Evolutionary conservation across 2,888 invertebrate genomes (phyloP), one percentile per base, ranked within the genome.

Genomic region (Aphidius colemani): DNA sequence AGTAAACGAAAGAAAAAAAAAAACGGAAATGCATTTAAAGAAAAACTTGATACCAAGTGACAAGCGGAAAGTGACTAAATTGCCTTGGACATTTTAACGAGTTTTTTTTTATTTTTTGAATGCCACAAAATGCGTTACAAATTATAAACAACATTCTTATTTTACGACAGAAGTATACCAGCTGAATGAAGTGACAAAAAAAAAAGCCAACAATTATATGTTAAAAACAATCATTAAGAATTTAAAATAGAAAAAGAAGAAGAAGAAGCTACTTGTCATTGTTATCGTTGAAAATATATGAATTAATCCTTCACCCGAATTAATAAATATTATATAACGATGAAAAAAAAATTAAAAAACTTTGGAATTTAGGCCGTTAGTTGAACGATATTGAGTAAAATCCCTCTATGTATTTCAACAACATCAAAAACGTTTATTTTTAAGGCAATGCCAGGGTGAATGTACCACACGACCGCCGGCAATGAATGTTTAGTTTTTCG

Each of bases 391-490:
- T 67, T 66, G 66, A 59, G 60, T 44, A 49, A 65, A 64, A 65
- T 67, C 69, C 68, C 67, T 67, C 66, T 63, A 68, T 65, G 72
- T 30, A 73, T 75, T 64, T 67, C 63, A 75, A 77, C 75, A 30
- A 30, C 30, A 30, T 30, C 30, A 4, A 30, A 30, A 30, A 74
- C 75, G 77, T 79, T 80, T 80, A 78, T 79, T 78, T 79, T 79
- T 76, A 75, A 77, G 78, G 78, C 77, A 76, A 78, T 77, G 76
- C 78, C 77, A 79, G 79, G 79, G 80, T 78, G 78, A 79, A 78
- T 71, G 80, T 73, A 75, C 79, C 63, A 59, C 61, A 53, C 61
- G 11, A 46, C 46, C 45, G 30, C 30, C 30, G 30, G 10, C 10
- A 40, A 7, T 59, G 70, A 74, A 78, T 75, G 77, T 78, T 78